Percentiles rank a stretch among this genome's conserved stretches.
Evolutionary conservation across 1,140 invertebrate genomes (phyloP).

Genomic region (Bombus waltoni): DNA sequence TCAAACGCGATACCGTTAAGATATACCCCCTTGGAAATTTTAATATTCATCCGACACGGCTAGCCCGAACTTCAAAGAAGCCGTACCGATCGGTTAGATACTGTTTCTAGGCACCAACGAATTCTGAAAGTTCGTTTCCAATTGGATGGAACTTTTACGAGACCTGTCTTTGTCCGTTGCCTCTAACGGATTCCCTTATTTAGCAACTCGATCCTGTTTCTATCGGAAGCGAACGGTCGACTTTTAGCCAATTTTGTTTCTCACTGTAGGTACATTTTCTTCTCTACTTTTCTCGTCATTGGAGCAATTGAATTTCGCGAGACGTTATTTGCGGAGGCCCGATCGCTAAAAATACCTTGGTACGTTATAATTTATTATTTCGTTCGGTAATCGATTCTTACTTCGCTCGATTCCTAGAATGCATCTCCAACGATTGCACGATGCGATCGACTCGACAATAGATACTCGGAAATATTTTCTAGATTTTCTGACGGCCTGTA

Average conservation of each 20-base stretch:
- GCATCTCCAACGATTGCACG: too few relatives aligned
- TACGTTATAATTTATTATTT: background rate
- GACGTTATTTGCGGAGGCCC: too few relatives aligned
- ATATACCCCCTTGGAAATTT: background rate
- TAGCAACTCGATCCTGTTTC: background rate
- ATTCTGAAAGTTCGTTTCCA: constrained; percentile 31
- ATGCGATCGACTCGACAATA: too few relatives aligned
- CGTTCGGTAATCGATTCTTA: background rate
- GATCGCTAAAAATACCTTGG: too few relatives aligned
- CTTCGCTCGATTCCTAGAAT: too few relatives aligned
- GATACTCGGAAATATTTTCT: too few relatives aligned
- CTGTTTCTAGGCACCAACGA: background rate
- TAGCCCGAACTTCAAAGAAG: constrained; percentile 29
- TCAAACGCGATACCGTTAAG: constrained; percentile 24
- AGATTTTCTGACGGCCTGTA: too few relatives aligned
- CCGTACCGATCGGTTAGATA: constrained; percentile 3
- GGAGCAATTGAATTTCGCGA: too few relatives aligned
- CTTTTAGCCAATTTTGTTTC: background rate
- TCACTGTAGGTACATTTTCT: background rate
- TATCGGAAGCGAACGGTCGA: background rate
- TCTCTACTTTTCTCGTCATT: background rate
- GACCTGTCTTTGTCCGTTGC: background rate
- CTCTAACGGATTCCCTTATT: constrained; percentile 6
- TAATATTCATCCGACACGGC: constrained; percentile 60
- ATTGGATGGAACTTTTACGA: constrained; percentile 36